Evolutionary conservation across 2,888 invertebrate species (phyloP).

Genomic region (Watsonalla cultraria): DNA sequence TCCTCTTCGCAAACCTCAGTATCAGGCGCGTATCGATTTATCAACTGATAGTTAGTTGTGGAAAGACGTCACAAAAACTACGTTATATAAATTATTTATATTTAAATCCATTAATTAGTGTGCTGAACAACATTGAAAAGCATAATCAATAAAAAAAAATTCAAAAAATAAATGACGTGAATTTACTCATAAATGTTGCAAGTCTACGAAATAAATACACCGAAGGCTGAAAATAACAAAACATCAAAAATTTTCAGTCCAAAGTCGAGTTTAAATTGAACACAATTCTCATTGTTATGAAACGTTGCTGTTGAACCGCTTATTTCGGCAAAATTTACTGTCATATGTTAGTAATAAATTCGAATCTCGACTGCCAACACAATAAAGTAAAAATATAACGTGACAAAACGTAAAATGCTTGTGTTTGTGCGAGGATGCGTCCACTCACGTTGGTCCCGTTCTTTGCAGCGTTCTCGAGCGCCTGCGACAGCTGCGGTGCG

Average conservation of each 20-base stretch:
- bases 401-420: constrained; percentile 3
- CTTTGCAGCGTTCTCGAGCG: constrained; percentile 84
- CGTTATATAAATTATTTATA: too few species aligned
- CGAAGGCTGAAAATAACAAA: constrained; percentile 8
- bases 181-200: neutral
- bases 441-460: constrained; percentile 81
- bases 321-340: too few species aligned
- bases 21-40: too few species aligned
- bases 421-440: constrained; percentile 49
- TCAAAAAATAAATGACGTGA: constrained; percentile 15
- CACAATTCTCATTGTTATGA: too few species aligned
- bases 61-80: too few species aligned
- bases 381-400: neutral
- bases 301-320: too few species aligned
- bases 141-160: neutral
- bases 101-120: too few species aligned
- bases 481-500: constrained; percentile 78
- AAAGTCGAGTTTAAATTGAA: neutral
- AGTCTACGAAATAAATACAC: constrained; percentile 1
- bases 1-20: too few species aligned
- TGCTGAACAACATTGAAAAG: neutral
- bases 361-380: neutral
- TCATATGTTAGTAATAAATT: neutral
- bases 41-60: too few species aligned
- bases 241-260: constrained; percentile 1